Conservation (phyloP, 2,888 invertebrate genomes). For the Hylaea fasciaria region DNA sequence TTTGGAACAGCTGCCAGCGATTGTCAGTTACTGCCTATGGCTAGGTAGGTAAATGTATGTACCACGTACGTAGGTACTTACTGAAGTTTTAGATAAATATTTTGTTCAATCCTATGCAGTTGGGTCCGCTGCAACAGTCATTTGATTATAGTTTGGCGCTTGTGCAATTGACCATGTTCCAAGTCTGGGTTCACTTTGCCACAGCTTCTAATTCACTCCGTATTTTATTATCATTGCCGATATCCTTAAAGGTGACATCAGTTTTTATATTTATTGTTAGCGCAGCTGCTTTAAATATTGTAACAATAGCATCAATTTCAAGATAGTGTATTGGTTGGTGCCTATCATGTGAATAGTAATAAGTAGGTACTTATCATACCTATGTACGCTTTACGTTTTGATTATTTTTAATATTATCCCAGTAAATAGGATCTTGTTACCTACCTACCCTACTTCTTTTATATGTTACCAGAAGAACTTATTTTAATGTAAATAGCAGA, state of each 20-base stretch:
- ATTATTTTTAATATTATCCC: neutral
- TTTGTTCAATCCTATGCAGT: constrained; percentile 58
- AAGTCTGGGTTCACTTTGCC: constrained; percentile 43
- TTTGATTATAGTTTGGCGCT: constrained; percentile 63
- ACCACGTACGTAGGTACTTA: constrained; percentile 9
- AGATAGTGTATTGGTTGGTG: too few species aligned
- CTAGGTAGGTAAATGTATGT: too few species aligned
- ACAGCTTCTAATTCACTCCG: constrained; percentile 12
- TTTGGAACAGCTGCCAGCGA: constrained; percentile 65
- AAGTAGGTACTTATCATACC: neutral
- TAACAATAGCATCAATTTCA: neutral
- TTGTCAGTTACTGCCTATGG: constrained; percentile 46
- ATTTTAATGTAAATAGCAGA: neutral
- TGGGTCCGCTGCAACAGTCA: constrained; percentile 59
- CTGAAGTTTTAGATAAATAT: constrained; percentile 55
- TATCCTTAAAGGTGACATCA: constrained; percentile 27
- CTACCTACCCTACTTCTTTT: too few species aligned
- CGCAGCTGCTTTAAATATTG: constrained; percentile 24
- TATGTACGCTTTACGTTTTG: neutral
- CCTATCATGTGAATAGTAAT: neutral
- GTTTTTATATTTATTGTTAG: constrained; percentile 25
- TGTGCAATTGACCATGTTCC: constrained; percentile 73
- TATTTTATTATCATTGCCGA: constrained; percentile 23
- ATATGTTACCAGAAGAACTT: too few species aligned
- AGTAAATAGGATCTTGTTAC: too few species aligned